Conservation (phyloP, 2,113 vertebrate species). For the Indicator indicator region DNA sequence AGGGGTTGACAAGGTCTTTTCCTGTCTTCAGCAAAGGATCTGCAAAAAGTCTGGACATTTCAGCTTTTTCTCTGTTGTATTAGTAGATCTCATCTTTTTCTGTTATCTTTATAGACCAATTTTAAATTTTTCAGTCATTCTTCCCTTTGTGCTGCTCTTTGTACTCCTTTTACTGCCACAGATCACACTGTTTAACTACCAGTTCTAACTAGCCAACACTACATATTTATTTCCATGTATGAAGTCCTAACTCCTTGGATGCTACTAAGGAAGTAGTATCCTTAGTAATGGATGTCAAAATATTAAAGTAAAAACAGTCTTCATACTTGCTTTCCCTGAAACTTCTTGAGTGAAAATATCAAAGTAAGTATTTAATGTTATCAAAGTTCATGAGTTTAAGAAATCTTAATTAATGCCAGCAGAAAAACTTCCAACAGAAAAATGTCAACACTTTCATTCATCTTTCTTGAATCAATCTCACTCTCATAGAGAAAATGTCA, state of each 20-base stretch:
- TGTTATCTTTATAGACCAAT: neutral
- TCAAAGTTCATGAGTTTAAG: neutral
- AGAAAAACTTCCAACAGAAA: constrained; percentile 9
- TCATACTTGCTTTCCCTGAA: neutral
- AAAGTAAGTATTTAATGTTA: neutral
- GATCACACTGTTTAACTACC: neutral
- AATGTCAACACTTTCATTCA: constrained; percentile 31
- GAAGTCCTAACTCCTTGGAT: neutral
- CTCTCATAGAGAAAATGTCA: constrained; percentile 11
- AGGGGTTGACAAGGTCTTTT: neutral
- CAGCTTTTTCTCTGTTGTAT: neutral
- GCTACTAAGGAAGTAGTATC: neutral
- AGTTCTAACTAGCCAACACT: neutral
- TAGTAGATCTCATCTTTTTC: neutral
- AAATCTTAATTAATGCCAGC: constrained; percentile 43
- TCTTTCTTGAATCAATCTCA: neutral
- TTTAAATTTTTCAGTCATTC: neutral
- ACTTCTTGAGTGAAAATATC: neutral
- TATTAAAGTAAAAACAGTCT: neutral
- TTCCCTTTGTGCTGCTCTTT: neutral
- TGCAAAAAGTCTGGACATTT: neutral
- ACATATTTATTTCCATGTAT: neutral
- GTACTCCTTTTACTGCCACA: neutral
- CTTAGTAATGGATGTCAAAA: neutral
- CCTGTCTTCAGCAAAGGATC: neutral